A percentile compares a stretch with the other conserved stretches of the same genome.
These are phyloP conservation scores for Biston betularia DNA, from an alignment of 2,888 invertebrate species.

Conservation along the genomic window DNA sequence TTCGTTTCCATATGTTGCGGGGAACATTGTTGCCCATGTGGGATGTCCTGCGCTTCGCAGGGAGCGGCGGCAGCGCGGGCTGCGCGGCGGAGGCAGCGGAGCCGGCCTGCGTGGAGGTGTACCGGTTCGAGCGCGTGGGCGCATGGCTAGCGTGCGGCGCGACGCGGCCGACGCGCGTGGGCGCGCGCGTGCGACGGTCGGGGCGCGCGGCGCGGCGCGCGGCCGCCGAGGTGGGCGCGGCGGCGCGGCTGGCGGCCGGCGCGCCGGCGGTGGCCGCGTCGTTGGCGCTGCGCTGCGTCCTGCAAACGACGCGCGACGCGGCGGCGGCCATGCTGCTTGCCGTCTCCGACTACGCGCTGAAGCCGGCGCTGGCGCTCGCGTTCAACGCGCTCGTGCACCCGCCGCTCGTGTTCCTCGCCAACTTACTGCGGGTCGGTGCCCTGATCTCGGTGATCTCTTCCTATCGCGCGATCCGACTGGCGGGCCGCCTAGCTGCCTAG, in stretches of 20 bases:
- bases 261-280: constrained; percentile 84
- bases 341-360: constrained; percentile 88
- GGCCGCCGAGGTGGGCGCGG: constrained; percentile 41
- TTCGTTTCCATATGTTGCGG: no score
- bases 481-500: neutral
- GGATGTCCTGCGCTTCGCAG: no score
- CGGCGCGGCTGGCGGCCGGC: constrained; percentile 86
- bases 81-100: constrained; percentile 19
- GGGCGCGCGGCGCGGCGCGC: constrained; percentile 47
- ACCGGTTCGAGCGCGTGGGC: constrained; percentile 63
- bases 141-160: constrained; percentile 44
- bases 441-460: no score
- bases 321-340: constrained; percentile 54
- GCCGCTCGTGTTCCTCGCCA: constrained; percentile 83
- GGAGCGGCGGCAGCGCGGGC: neutral
- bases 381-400: constrained; percentile 91
- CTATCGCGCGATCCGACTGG: constrained; percentile 7
- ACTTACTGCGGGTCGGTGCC: constrained; percentile 75
- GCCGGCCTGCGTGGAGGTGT: constrained; percentile 68
- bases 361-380: constrained; percentile 88
- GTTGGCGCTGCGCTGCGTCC: constrained; percentile 75
- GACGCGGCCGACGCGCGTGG: constrained; percentile 45
- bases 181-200: constrained; percentile 44
- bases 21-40: no score
- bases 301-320: constrained; percentile 54